phyloP scores from a whole-genome alignment of 2,113 vertebrate genomes.

The Lutjanus erythropterus region DNA sequence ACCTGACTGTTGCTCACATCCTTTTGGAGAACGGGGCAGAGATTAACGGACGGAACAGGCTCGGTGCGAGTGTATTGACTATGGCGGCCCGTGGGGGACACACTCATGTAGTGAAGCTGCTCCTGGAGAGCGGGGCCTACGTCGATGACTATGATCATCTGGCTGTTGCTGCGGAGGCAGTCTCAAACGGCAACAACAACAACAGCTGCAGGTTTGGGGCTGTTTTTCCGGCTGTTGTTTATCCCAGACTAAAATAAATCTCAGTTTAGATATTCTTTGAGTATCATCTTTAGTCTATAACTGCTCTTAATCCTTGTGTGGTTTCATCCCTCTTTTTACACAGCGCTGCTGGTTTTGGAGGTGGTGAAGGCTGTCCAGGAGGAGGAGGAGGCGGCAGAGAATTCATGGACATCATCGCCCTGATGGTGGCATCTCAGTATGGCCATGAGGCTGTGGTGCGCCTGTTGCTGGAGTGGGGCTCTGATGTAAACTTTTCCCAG shows the following conservation, averaged over 20 bases:
- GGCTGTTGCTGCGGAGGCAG: conserved; percentile 73
- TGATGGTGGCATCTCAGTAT: conserved; percentile 93
- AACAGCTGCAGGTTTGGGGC: conserved; percentile 76
- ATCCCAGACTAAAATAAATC: neutral
- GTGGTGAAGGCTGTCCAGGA: conserved; percentile 60
- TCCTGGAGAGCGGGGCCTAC: conserved; percentile 91
- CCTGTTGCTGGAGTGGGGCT: conserved; percentile 94
- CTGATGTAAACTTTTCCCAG: conserved; percentile 88
- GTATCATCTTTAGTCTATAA: neutral
- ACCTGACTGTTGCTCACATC: conserved; percentile 90
- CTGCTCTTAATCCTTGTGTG: neutral
- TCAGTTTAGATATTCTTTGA: neutral
- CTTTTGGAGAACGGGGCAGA: conserved; percentile 96
- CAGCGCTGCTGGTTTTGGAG: conserved; percentile 62
- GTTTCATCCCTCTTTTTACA: neutral
- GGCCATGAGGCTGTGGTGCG: conserved; percentile 90
- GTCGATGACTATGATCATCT: conserved; percentile 90
- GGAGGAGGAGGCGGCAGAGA: conserved; percentile 73
- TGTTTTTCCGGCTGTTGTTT: neutral
- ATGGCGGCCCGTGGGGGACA: conserved; percentile 95
- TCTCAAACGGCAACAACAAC: conserved; percentile 77
- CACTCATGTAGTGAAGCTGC: conserved; percentile 89
- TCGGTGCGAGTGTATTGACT: conserved; percentile 93
- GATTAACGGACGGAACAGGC: conserved; percentile 92
- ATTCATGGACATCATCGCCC: conserved; percentile 90